These are phyloP conservation scores for Argya squamiceps DNA, from an alignment of 2,797 vertebrate species.

Conservation along the genomic window DNA sequence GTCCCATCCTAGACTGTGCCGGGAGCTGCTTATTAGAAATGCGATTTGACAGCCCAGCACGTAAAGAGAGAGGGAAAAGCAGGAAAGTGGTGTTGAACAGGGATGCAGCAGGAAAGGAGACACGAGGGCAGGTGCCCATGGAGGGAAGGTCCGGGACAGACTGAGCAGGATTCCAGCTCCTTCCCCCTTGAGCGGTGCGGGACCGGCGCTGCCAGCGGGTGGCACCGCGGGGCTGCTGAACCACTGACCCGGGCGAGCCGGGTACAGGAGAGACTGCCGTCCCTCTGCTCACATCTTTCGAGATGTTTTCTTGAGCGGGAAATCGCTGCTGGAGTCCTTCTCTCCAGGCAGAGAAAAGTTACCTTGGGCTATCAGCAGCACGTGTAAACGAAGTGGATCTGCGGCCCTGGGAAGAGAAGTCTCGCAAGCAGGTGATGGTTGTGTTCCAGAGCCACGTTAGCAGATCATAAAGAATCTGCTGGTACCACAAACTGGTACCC, in stretches of 20 bases:
- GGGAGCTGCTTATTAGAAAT: not conserved
- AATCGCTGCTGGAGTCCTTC: not conserved
- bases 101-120: not conserved
- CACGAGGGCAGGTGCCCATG: fast-evolving
- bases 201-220: not conserved
- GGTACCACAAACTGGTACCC: not conserved
- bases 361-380: fast-evolving
- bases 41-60: not conserved
- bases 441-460: not conserved
- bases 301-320: not conserved
- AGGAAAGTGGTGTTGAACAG: not conserved
- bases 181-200: fast-evolving
- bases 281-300: fast-evolving
- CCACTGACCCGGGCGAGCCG: fast-evolving
- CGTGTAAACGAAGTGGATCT: not conserved
- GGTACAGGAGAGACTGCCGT: not conserved
- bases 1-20: not conserved
- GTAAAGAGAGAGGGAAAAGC: too few relatives aligned
- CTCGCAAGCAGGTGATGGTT: fast-evolving
- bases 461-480: too few relatives aligned
- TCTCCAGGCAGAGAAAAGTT: not conserved
- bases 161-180: fast-evolving
- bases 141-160: too few relatives aligned
- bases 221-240: not conserved
- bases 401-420: not conserved